Percentiles rank a stretch among this genome's conserved stretches.
Conservation (phyloP, 2,888 invertebrate genomes). For the Hemaris fuciformis region DNA sequence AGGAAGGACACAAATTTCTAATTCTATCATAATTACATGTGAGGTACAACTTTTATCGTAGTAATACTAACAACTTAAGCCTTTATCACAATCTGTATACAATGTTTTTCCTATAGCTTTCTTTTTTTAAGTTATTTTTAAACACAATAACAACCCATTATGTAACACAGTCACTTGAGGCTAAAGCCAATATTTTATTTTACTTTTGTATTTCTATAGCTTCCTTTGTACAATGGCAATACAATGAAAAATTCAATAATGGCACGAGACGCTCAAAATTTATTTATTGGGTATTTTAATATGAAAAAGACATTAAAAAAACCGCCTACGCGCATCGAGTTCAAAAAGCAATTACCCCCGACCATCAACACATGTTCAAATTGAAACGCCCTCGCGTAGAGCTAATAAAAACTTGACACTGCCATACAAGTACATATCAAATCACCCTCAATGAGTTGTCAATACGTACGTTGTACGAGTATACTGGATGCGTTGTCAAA, state of each 20-base stretch:
- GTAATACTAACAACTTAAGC: too few relatives aligned
- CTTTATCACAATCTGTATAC: too few relatives aligned
- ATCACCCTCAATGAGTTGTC: constrained; percentile 25
- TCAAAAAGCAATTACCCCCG: not conserved
- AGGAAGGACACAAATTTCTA: too few relatives aligned
- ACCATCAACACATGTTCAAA: not conserved
- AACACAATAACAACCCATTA: too few relatives aligned
- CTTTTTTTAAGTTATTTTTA: too few relatives aligned
- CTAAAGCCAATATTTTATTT: too few relatives aligned
- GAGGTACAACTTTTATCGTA: too few relatives aligned
- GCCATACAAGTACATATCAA: constrained; percentile 20
- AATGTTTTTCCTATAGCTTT: too few relatives aligned
- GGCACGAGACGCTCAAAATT: not conserved
- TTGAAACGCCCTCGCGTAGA: not conserved
- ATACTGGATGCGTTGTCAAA: not conserved
- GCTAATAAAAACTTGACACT: constrained; percentile 12
- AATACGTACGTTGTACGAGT: constrained; percentile 14
- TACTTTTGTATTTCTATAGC: not conserved
- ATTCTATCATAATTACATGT: too few relatives aligned
- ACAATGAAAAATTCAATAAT: not conserved
- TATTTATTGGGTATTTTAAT: not conserved
- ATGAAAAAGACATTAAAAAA: not conserved
- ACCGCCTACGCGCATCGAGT: not conserved
- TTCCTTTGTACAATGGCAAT: not conserved
- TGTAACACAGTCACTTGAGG: too few relatives aligned